Evolutionary conservation across 2,888 invertebrate genomes (phyloP).

Genomic region (Schizotus pectinicornis): DNA sequence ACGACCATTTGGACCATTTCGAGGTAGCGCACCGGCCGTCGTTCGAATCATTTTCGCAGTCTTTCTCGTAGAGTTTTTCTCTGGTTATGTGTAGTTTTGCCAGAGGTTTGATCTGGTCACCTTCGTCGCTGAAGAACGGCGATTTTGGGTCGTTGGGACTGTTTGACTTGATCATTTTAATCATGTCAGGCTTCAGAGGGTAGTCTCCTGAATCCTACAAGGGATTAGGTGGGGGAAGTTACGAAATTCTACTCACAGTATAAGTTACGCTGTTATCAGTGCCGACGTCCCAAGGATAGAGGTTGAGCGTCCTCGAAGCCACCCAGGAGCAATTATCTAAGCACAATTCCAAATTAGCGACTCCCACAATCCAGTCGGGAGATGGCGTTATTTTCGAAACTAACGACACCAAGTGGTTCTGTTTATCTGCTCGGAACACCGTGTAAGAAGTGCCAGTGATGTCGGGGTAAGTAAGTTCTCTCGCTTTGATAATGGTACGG

Average conservation of each 20-base stretch:
- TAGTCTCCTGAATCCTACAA: not conserved
- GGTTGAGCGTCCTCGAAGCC: slow-evolving; percentile 75
- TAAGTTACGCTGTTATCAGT: slow-evolving; percentile 90
- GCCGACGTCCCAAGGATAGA: slow-evolving; percentile 94
- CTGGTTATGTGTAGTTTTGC: slow-evolving; percentile 81
- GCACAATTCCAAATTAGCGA: slow-evolving; percentile 88
- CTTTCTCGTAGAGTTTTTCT: slow-evolving; percentile 77
- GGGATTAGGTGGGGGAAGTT: not conserved
- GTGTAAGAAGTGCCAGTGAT: slow-evolving; percentile 83
- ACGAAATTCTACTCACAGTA: slow-evolving; percentile 60
- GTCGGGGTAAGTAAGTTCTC: slow-evolving; percentile 85
- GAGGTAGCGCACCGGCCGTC: slow-evolving; percentile 32
- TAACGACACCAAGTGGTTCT: slow-evolving; percentile 89
- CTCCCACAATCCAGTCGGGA: slow-evolving; percentile 96
- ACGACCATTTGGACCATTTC: slow-evolving; percentile 48
- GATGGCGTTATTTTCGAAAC: slow-evolving; percentile 94
- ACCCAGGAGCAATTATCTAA: slow-evolving; percentile 88
- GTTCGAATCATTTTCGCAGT: slow-evolving; percentile 66
- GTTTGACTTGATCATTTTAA: slow-evolving; percentile 81
- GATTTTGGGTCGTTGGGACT: slow-evolving; percentile 84
- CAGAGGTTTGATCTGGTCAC: slow-evolving; percentile 82
- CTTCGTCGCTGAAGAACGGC: slow-evolving; percentile 84
- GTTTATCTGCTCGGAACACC: slow-evolving; percentile 85
- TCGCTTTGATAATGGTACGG: slow-evolving; percentile 89
- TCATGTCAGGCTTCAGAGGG: slow-evolving; percentile 66